Conservation (phyloP, 1,140 invertebrate species). For the Dendrolimus kikuchii region DNA sequence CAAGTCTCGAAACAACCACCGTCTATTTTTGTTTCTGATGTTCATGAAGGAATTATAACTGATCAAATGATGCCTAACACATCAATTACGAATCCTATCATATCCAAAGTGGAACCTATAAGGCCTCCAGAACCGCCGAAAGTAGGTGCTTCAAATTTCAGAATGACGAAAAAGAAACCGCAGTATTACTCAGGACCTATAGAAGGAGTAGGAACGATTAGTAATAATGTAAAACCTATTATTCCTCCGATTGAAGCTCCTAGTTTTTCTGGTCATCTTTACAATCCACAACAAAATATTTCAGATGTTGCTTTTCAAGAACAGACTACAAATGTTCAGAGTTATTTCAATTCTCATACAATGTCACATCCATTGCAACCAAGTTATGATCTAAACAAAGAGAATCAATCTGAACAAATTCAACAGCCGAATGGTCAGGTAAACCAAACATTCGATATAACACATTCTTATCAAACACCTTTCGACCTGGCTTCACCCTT, state of each 20-base stretch:
- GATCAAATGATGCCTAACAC: too few relatives aligned
- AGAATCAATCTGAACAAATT: too few relatives aligned
- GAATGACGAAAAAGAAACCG: constrained; percentile 58
- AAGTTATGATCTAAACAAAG: too few relatives aligned
- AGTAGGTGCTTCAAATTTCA: constrained; percentile 40
- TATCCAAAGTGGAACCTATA: constrained; percentile 13
- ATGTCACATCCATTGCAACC: too few relatives aligned
- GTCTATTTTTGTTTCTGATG: too few relatives aligned
- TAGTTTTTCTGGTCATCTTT: constrained; percentile 44
- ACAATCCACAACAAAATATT: constrained; percentile 6
- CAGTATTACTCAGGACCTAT: constrained; percentile 69
- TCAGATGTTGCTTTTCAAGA: neutral
- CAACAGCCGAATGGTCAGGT: too few relatives aligned
- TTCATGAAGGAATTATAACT: too few relatives aligned
- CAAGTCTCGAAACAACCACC: too few relatives aligned
- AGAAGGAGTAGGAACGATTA: constrained; percentile 52
- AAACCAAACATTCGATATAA: too few relatives aligned
- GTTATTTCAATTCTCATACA: too few relatives aligned
- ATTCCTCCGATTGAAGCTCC: constrained; percentile 27
- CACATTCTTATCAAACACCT: too few relatives aligned
- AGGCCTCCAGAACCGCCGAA: constrained; percentile 47
- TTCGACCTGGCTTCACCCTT: constrained; percentile 22
- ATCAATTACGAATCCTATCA: too few relatives aligned
- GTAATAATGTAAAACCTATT: constrained; percentile 51
- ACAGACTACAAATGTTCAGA: neutral